Evolutionary conservation across 2,888 invertebrate genomes (phyloP).

Genomic region (Agriopis aurantiaria): DNA sequence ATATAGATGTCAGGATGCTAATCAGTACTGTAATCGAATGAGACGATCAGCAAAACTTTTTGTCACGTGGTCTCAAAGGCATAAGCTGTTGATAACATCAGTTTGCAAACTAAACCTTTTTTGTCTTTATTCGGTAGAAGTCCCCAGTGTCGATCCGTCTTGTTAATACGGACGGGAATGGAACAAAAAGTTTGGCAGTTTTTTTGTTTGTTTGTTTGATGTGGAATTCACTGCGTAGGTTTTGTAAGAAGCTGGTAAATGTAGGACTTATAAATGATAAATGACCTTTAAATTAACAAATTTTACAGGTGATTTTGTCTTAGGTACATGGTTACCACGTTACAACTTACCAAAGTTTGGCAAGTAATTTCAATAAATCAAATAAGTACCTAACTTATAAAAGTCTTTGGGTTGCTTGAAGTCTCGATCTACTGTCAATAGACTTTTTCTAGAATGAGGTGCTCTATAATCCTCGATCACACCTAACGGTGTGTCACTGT

Average conservation of each 20-base stretch:
- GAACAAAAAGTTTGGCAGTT: conserved; percentile 23
- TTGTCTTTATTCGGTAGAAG: conserved; percentile 54
- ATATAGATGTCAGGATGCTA: conserved; percentile 70
- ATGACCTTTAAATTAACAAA: too few relatives aligned
- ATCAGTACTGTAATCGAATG: conserved; percentile 66
- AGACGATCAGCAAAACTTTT: conserved; percentile 70
- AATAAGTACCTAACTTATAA: background rate
- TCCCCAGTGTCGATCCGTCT: conserved; percentile 45
- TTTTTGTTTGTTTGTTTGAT: conserved; percentile 15
- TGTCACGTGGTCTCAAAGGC: conserved; percentile 62
- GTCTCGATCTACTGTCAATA: too few relatives aligned
- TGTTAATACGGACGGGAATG: conserved; percentile 37
- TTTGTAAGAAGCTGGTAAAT: background rate
- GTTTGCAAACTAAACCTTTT: conserved; percentile 73
- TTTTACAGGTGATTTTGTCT: too few relatives aligned
- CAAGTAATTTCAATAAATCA: background rate
- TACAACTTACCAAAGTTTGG: too few relatives aligned
- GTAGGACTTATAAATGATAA: too few relatives aligned
- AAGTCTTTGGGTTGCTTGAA: too few relatives aligned
- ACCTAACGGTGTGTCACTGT: too few relatives aligned
- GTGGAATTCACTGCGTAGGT: background rate
- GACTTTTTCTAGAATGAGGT: too few relatives aligned
- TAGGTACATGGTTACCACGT: too few relatives aligned
- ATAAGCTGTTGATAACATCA: conserved; percentile 74
- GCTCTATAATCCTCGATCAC: too few relatives aligned